Percentiles rank a stretch among this genome's conserved stretches.
phyloP scores from a whole-genome alignment of 2,888 invertebrate genomes.

The Smittia sp. region DNA sequence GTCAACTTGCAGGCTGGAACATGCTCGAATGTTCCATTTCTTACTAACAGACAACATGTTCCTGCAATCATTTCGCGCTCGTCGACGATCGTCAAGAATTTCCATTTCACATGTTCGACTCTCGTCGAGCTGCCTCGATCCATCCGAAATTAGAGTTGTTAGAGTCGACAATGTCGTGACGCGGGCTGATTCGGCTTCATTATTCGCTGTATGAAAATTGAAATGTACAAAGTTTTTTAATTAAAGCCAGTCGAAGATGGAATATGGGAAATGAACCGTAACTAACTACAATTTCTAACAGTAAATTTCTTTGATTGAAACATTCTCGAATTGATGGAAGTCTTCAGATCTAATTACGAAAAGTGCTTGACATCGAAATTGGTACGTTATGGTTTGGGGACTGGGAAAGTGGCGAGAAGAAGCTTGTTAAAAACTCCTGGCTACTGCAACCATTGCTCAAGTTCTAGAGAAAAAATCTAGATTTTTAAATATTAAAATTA shows the following conservation, averaged over 20 bases:
- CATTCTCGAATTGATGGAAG: background rate
- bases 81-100: background rate
- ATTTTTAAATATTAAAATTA: no score
- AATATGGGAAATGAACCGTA: slow-evolving; percentile 25
- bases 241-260: slow-evolving; percentile 17
- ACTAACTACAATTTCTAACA: background rate
- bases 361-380: slow-evolving; percentile 28
- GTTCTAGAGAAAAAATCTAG: no score
- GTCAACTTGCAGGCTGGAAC: background rate
- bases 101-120: background rate
- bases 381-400: slow-evolving; percentile 27
- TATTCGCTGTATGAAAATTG: slow-evolving; percentile 19
- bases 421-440: no score
- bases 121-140: slow-evolving; percentile 1
- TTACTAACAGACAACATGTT: slow-evolving; percentile 13
- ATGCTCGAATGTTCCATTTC: slow-evolving; percentile 12
- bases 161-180: slow-evolving; percentile 24
- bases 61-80: background rate
- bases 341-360: slow-evolving; percentile 26
- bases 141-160: slow-evolving; percentile 28
- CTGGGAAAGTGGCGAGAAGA: no score
- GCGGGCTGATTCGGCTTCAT: background rate
- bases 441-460: no score
- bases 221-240: slow-evolving; percentile 28
- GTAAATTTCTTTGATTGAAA: slow-evolving; percentile 20